Percentiles rank a stretch among this genome's conserved stretches.
phyloP scores from a whole-genome alignment of 2,113 vertebrate species.

The Arenaria interpres region DNA sequence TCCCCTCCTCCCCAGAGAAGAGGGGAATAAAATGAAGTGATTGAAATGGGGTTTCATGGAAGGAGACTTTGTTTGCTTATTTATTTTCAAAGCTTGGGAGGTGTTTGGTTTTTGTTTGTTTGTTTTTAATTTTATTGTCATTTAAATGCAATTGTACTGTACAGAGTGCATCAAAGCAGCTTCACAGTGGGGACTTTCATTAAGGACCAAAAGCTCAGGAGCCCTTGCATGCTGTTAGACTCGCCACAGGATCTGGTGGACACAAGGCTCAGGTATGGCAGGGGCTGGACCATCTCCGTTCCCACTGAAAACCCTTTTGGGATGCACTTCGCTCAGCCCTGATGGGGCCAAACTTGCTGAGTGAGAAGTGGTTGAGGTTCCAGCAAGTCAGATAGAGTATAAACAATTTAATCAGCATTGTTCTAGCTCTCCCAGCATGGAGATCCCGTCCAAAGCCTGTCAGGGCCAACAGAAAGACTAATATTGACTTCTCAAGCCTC shows the following conservation, averaged over 20 bases:
- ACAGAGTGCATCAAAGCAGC: background rate
- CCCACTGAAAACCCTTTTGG: background rate
- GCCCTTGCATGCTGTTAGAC: background rate
- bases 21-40: conserved; percentile 16
- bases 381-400: background rate
- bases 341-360: background rate
- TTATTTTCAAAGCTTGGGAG: background rate
- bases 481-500: background rate
- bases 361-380: background rate
- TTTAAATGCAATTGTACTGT: background rate
- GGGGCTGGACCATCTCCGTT: background rate
- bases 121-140: background rate
- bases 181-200: background rate
- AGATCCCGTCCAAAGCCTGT: background rate
- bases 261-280: background rate
- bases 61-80: background rate
- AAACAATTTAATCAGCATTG: background rate
- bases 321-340: background rate
- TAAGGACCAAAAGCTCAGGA: background rate
- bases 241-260: background rate
- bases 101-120: background rate
- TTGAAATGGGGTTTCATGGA: background rate
- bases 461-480: background rate
- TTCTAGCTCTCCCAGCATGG: background rate
- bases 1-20: background rate